Evolutionary conservation across 2,888 invertebrate genomes (phyloP).

Genomic region (Ischnura elegans): DNA sequence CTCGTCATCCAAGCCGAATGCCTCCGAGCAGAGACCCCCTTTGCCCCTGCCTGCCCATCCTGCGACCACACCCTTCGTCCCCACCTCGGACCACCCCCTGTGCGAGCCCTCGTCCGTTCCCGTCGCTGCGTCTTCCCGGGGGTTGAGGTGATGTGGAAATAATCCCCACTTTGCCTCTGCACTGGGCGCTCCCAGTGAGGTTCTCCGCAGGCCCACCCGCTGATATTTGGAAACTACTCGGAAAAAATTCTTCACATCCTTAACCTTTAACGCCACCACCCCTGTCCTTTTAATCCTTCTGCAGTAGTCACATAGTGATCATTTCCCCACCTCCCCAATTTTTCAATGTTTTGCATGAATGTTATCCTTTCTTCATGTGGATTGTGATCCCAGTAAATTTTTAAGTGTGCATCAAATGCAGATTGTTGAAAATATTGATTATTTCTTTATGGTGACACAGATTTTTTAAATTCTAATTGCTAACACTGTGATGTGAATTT

Average conservation of each 20-base stretch:
- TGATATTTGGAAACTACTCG: not conserved
- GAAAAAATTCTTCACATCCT: not conserved
- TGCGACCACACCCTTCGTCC: not conserved
- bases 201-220: not conserved
- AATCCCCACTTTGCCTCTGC: not conserved
- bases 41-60: not conserved
- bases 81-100: conserved; percentile 32
- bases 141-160: conserved; percentile 47
- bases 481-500: conserved; percentile 61
- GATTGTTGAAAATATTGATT: conserved; percentile 34
- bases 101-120: conserved; percentile 46
- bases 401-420: conserved; percentile 56
- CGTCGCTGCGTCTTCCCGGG: conserved; percentile 39
- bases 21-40: conserved; percentile 27
- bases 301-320: conserved; percentile 46
- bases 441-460: not conserved
- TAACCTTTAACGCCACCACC: too few relatives aligned
- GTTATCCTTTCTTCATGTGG: conserved; percentile 13
- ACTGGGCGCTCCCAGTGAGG: conserved; percentile 1
- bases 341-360: conserved; percentile 2
- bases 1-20: not conserved
- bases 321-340: not conserved
- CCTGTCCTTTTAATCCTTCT: not conserved
- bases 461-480: conserved; percentile 23
- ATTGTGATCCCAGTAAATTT: conserved; percentile 30